Conservation (phyloP, 2,113 vertebrate genomes). For the Centropus bengalensis region DNA sequence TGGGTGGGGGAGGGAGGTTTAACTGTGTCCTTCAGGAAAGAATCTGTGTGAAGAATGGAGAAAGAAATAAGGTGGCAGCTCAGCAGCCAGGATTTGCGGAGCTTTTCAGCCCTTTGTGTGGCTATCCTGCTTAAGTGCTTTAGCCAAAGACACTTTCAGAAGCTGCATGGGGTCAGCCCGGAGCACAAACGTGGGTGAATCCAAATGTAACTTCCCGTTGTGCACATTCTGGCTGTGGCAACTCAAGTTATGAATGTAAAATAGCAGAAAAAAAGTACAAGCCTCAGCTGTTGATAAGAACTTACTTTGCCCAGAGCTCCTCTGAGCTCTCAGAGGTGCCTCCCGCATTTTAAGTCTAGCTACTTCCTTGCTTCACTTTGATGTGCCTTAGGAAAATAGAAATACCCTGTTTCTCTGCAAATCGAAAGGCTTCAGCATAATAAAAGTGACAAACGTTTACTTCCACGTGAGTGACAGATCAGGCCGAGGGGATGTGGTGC, state of each 20-base stretch:
- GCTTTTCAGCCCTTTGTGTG: conserved; percentile 58
- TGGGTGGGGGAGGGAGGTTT: neutral
- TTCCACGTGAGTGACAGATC: neutral
- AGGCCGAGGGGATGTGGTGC: neutral
- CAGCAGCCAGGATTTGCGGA: conserved; percentile 33
- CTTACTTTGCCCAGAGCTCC: conserved; percentile 38
- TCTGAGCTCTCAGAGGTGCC: neutral
- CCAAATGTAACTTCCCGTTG: conserved; percentile 65
- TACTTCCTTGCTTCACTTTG: neutral
- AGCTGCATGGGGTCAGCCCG: conserved; percentile 58
- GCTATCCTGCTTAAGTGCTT: conserved; percentile 66
- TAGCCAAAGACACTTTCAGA: conserved; percentile 57
- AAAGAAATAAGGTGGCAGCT: conserved; percentile 27
- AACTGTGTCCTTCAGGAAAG: conserved; percentile 19
- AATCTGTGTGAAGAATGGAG: conserved; percentile 34
- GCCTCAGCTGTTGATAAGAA: conserved; percentile 42
- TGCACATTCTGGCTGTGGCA: conserved; percentile 47
- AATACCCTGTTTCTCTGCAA: neutral
- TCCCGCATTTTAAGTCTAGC: conserved; percentile 26
- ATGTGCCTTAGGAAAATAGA: neutral
- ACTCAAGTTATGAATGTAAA: conserved; percentile 64
- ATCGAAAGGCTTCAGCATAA: neutral
- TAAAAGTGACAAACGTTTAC: neutral
- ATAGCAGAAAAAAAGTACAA: conserved; percentile 32
- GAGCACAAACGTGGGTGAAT: conserved; percentile 58